Evolutionary conservation across 1,140 invertebrate species (phyloP), one percentile per base, ranked within the genome.

Genomic region (Drosophila varians): DNA sequence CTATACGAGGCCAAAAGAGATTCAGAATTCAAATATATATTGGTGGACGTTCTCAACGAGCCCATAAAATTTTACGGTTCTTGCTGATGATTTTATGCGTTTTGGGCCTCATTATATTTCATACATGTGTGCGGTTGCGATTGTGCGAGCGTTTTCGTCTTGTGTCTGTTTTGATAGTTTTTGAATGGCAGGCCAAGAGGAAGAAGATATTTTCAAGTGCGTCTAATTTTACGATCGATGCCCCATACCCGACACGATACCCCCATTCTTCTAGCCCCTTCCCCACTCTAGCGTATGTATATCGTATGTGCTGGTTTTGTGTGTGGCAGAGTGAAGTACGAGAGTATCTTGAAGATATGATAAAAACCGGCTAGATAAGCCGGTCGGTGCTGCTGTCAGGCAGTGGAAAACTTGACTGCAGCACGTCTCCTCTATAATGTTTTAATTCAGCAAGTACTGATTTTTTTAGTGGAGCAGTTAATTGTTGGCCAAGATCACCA

Each of bases 61-160:
- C 65, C 38, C 58, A 74, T 74, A 55, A 64, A 74, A 65, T 74
- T 74, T 74, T 64, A 74, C 72, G 31, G 31, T 61, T 62, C 69
- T 71, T 74, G 70, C 71, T 74, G 71, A 74, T 74, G 71, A 74
- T 74, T 74, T 74, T 74, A 74, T 74, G 58, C 70, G 70, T 74
- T 74, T 74, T 73, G 69, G 57, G 68, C 47, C 49, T 64, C 70
- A 55, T 74, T 74, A 74, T 68, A 68, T 52, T 68, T 66, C 26
- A 34, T 65, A 52, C 47, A 25, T 58, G 31, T 53, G 18, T 21
- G 54, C n/a, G n/a, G 12, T 5, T 60, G 31, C 8, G 23, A 8
- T 3, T 60, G 28, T 42, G 45, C 14, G 57, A 51, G 34, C 34
- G 51, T 53, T 31, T 40, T 58, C 34, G 51, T 53, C 51, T 40